Conservation (phyloP, 2,113 vertebrate species). For the Anthoscopus minutus region DNA sequence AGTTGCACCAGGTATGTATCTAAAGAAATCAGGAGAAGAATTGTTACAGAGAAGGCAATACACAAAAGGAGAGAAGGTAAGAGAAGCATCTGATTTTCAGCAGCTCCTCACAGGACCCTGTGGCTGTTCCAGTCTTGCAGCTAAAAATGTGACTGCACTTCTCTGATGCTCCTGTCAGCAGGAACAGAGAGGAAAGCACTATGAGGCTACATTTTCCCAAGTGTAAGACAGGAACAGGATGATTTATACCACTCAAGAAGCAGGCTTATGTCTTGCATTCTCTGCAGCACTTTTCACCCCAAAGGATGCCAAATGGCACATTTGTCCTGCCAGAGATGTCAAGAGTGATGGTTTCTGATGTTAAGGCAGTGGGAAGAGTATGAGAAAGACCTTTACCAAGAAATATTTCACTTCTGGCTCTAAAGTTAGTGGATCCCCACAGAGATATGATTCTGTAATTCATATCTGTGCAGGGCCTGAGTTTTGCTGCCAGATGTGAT, state of each 20-base stretch:
- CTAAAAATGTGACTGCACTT: neutral
- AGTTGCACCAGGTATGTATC: neutral
- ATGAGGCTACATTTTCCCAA: neutral
- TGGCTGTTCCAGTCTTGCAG: neutral
- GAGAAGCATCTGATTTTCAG: neutral
- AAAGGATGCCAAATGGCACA: neutral
- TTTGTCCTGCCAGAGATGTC: neutral
- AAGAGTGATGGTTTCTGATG: neutral
- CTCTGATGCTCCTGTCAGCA: neutral
- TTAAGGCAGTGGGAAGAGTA: neutral
- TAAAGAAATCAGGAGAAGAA: neutral
- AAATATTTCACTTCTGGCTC: neutral
- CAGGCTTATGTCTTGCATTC: neutral
- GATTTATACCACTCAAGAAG: neutral
- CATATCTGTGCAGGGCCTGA: neutral
- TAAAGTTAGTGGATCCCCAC: neutral
- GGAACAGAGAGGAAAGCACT: neutral
- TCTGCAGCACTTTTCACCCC: neutral
- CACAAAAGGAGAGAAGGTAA: neutral
- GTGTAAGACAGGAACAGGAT: neutral
- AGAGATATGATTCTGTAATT: neutral
- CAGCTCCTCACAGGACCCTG: neutral
- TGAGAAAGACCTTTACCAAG: neutral
- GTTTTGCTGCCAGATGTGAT: neutral
- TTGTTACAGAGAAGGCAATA: neutral